Evolutionary conservation across 2,797 vertebrate species (phyloP), one percentile per base, ranked within the genome.

Genomic region (Fistularia tabacaria): DNA sequence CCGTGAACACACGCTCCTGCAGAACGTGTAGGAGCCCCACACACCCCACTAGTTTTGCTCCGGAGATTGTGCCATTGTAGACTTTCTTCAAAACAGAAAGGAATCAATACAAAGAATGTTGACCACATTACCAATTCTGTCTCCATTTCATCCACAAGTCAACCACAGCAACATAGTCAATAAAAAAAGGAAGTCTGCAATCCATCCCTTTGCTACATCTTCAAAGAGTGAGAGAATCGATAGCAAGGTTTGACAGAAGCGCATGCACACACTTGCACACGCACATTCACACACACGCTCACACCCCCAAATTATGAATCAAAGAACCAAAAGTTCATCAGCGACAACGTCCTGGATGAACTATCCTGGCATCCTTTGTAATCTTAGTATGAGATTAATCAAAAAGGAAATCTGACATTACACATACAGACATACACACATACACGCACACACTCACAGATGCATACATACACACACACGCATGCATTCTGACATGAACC

Each of bases 91-190:
- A 63, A 77, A 74, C 70, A 56, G 74, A 76, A 62, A 56, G 41
- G 57, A 72, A 86, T 83, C 82, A 51, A 86, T 81, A 57, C 10
- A 51, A 57, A n/a, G 69, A 74, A 74, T 61, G 80, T 75, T 64
- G 70, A 64, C 71, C 69, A 72, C 73, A 72, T 81, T 73, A 57
- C 62, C 59, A 71, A 80, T 77, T 77, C 78, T 71, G 70, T 79
- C 74, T 86, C 74, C 61, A 77, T 85, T 85, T 83, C 74, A 78
- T 83, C 81, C 81, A 63, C 76, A 64, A 80, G 77, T 83, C 81
- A 77, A 76, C 81, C 77, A 61, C 76, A 72, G 70, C 76, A 65
- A 65, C 66, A 14, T 63, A 41, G 76, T 86, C 87, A 76, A 88
- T 84, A 82, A 61, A 71, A 71, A 65, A 57, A 62, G 77, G 69